These are phyloP conservation scores for Bugula neritina DNA, from an alignment of 2,888 invertebrate genomes.

Conservation along the genomic window DNA sequence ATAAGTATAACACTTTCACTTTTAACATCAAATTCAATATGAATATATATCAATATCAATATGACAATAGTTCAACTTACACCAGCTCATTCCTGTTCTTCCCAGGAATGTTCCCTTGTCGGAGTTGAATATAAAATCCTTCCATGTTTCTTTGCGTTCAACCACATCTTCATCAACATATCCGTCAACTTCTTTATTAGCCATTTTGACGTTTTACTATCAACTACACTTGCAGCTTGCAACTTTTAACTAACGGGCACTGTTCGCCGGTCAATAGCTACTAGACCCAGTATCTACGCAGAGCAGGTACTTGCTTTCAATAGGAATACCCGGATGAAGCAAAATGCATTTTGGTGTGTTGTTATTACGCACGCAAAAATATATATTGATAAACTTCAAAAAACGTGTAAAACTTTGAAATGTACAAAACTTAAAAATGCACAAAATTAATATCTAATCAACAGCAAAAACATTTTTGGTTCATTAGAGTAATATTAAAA, in stretches of 20 bases:
- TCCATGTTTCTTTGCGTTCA: neutral
- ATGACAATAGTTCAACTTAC: slow-evolving; percentile 30
- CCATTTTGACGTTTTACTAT: too few relatives aligned
- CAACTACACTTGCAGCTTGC: too few relatives aligned
- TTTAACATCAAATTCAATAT: too few relatives aligned
- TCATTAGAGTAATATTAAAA: too few relatives aligned
- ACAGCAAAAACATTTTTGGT: neutral
- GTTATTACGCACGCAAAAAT: neutral
- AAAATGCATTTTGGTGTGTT: neutral
- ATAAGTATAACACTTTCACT: too few relatives aligned
- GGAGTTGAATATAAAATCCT: slow-evolving; percentile 28
- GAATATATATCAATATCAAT: neutral
- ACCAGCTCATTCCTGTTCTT: slow-evolving; percentile 33
- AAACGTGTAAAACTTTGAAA: neutral
- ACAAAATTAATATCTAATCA: neutral
- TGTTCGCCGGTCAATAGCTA: too few relatives aligned
- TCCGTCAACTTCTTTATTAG: neutral
- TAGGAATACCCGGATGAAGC: slow-evolving; percentile 16
- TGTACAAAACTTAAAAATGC: neutral
- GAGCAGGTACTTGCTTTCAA: neutral
- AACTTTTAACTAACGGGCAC: too few relatives aligned
- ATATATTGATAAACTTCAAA: neutral
- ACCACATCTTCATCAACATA: neutral
- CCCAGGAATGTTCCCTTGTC: slow-evolving; percentile 31
- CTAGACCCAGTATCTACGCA: neutral